Evolutionary conservation across 2,888 invertebrate genomes (phyloP), one percentile per base, ranked within the genome.

Genomic region (Drosophila monieri): DNA sequence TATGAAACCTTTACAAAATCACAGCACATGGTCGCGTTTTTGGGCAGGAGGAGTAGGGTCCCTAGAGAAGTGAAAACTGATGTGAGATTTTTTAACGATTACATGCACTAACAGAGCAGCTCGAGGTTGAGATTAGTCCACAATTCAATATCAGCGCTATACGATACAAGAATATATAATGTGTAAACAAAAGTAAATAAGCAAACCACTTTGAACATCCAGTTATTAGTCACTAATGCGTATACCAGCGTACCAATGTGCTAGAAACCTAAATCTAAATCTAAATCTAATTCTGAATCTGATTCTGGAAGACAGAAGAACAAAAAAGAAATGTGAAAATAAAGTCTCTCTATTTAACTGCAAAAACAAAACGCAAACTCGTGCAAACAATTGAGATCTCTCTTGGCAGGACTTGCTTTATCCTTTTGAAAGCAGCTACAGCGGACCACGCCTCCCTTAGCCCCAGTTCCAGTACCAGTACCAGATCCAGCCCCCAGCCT

Each of bases 301-400:
- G 35, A 35, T n/a, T 35, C 55, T 47, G 60, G 49, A 58, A 60
- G 43, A 25, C 14, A 70, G 30, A 53, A 64, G 39, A 62, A 35
- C 47, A 54, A 62, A 62, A 85, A 76, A 77, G 77, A 78, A 79
- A 87, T 79, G 73, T 77, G 64, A 80, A 84, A 84, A 85, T 85
- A 85, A 85, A 87, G 80, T 87, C 87, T 89, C 88, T 89, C 87
- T 88, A 88, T 88, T 89, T 80, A 89, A 89, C 81, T 88, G 77
- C 81, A 89, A 73, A 49, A 14, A 43, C 56, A 74, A 52, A 67
- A 62, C 55, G 46, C 61, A 67, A 62, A 14, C 27, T 23, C 64
- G 62, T 60, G 57, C 10, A 25, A 58, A 53, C 59, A 37, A 39
- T 37, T 62, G 55, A 44, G 61, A 64, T 41, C 37, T 54, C 57